These are phyloP conservation scores for Idaea dimidiata DNA, from an alignment of 2,888 invertebrate genomes.

Conservation along the genomic window DNA sequence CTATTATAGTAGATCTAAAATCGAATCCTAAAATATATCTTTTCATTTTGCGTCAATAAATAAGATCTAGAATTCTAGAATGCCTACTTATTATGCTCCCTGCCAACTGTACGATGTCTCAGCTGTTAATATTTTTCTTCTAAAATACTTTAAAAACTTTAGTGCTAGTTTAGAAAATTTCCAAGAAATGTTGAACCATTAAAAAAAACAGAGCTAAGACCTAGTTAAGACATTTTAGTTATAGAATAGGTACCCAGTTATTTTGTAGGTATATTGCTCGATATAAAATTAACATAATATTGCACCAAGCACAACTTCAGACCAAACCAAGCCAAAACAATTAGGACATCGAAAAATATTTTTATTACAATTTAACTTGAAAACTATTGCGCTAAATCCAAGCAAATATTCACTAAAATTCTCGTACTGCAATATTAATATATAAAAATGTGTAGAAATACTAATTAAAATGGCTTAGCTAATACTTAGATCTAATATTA, in stretches of 20 bases:
- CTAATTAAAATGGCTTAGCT: conserved; percentile 24
- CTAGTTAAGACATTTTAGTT: no score
- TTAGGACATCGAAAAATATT: not conserved
- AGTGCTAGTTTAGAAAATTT: no score
- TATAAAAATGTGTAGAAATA: conserved; percentile 13
- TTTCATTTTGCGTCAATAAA: no score
- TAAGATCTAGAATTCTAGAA: no score
- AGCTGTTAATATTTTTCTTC: no score
- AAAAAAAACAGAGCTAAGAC: no score
- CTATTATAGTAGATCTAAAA: no score
- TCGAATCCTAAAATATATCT: no score
- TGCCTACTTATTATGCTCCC: no score
- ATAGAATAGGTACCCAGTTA: not conserved
- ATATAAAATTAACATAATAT: not conserved
- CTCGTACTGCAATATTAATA: not conserved
- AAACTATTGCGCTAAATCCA: not conserved
- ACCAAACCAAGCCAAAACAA: not conserved
- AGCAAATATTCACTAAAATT: not conserved
- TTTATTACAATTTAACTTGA: not conserved
- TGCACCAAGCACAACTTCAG: not conserved
- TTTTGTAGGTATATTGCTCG: not conserved
- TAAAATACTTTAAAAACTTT: no score
- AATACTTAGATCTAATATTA: conserved; percentile 28
- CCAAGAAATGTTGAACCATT: no score
- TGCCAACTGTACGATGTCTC: no score